Conservation (phyloP, 1,140 invertebrate species). For the Musca domestica region DNA sequence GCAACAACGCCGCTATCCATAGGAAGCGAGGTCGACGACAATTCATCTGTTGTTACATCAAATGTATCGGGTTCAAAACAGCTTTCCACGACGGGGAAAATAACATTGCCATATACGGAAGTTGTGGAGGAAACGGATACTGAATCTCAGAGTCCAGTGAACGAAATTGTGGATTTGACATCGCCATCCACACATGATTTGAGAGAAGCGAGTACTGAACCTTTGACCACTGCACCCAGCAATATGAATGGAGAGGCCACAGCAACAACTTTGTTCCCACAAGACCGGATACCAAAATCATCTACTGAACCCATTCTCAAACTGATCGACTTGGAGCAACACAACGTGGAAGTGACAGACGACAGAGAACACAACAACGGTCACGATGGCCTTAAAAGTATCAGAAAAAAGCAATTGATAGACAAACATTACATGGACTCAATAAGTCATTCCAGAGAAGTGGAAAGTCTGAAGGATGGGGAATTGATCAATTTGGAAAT, state of each 20-base stretch:
- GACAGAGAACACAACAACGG: constrained; percentile 25
- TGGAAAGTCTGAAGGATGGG: no score
- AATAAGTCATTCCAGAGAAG: neutral
- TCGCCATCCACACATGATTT: neutral
- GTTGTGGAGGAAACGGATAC: constrained; percentile 9
- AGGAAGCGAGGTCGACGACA: no score
- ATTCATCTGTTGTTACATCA: no score
- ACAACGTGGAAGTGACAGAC: constrained; percentile 5
- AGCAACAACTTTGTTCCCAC: neutral
- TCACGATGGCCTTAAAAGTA: constrained; percentile 46
- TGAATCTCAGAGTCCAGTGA: neutral
- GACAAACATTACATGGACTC: constrained; percentile 37
- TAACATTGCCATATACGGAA: neutral
- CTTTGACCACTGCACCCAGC: neutral
- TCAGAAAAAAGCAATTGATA: constrained; percentile 46
- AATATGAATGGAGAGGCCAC: neutral
- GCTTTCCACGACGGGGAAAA: neutral
- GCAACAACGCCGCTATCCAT: no score
- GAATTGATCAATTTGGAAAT: constrained; percentile 25
- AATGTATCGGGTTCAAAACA: no score
- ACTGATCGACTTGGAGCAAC: constrained; percentile 40
- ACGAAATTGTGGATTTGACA: neutral
- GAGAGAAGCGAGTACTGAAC: no score
- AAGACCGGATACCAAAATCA: neutral
- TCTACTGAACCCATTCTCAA: constrained; percentile 29